A percentile compares a stretch with the other conserved stretches of the same genome.
phyloP scores from a whole-genome alignment of 2,113 vertebrate species.

The Oryzias javanicus region DNA sequence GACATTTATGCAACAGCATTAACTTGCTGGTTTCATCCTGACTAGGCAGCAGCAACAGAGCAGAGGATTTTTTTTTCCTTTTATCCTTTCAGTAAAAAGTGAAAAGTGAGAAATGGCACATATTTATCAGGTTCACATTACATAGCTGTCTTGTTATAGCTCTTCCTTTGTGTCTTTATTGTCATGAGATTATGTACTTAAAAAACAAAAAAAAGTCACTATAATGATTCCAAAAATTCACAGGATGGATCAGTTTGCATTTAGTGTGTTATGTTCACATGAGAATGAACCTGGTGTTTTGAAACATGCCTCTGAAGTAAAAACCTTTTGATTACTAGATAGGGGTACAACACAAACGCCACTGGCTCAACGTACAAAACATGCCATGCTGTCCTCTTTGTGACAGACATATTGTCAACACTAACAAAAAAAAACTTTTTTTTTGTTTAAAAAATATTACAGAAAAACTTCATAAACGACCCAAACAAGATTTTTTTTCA shows the following conservation, averaged over 20 bases:
- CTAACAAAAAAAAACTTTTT: background rate
- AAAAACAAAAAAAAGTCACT: background rate
- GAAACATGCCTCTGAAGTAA: slow-evolving; percentile 3
- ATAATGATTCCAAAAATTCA: slow-evolving; percentile 5
- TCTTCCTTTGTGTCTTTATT: slow-evolving; percentile 30
- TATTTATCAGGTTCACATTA: slow-evolving; percentile 54
- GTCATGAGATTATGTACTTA: slow-evolving; percentile 28
- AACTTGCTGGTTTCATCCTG: slow-evolving; percentile 53
- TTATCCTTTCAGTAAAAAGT: slow-evolving; percentile 1
- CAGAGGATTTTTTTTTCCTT: slow-evolving; percentile 10
- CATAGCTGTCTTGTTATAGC: slow-evolving; percentile 17
- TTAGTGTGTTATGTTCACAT: slow-evolving; percentile 13
- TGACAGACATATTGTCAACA: slow-evolving; percentile 18
- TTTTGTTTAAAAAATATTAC: no score
- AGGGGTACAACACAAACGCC: background rate
- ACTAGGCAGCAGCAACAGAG: slow-evolving; percentile 44
- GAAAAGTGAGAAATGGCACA: slow-evolving; percentile 36
- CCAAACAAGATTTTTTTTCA: background rate
- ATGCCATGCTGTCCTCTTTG: slow-evolving; percentile 22
- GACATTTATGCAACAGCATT: slow-evolving; percentile 65
- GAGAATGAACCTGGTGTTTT: background rate
- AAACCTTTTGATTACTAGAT: no score
- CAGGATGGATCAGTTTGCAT: slow-evolving; percentile 11
- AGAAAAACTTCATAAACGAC: no score
- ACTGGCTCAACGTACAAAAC: background rate